Conservation (phyloP, 2,797 vertebrate species). For the Characodon lateralis region DNA sequence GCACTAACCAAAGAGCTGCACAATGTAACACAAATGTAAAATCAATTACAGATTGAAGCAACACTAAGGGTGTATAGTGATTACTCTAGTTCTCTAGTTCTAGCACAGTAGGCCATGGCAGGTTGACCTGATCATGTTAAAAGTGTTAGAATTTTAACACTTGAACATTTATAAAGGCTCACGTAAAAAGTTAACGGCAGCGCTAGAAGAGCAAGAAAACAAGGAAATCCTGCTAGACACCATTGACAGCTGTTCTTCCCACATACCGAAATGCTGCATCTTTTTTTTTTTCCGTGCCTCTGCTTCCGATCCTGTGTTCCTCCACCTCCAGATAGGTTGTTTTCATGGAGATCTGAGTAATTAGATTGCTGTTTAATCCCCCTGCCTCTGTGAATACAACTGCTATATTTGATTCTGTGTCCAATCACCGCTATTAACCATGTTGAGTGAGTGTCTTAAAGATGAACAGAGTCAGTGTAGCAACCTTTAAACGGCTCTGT, state of each 20-base stretch:
- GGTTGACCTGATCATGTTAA: not conserved
- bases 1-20: constrained; percentile 38
- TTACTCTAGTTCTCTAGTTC: too few species aligned
- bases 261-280: constrained; percentile 22
- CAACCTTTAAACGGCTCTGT: constrained; percentile 53
- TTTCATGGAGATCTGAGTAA: constrained; percentile 79
- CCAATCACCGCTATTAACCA: constrained; percentile 68
- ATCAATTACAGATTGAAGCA: not conserved
- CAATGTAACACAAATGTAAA: not conserved
- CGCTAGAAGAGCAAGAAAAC: not conserved
- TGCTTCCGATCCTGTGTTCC: constrained; percentile 45
- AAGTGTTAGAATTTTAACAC: too few species aligned
- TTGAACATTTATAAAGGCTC: too few species aligned
- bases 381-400: constrained; percentile 68
- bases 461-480: constrained; percentile 64
- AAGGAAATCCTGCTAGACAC: constrained; percentile 27
- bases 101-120: not conserved
- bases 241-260: constrained; percentile 35
- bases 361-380: constrained; percentile 82
- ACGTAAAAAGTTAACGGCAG: not conserved
- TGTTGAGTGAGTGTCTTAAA: constrained; percentile 55
- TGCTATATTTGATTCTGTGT: constrained; percentile 81
- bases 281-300: constrained; percentile 39
- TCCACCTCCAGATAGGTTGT: constrained; percentile 72
- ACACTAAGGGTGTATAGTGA: not conserved